phyloP scores from a whole-genome alignment of 2,797 vertebrate genomes.

The Tragelaphus eurycerus region DNA sequence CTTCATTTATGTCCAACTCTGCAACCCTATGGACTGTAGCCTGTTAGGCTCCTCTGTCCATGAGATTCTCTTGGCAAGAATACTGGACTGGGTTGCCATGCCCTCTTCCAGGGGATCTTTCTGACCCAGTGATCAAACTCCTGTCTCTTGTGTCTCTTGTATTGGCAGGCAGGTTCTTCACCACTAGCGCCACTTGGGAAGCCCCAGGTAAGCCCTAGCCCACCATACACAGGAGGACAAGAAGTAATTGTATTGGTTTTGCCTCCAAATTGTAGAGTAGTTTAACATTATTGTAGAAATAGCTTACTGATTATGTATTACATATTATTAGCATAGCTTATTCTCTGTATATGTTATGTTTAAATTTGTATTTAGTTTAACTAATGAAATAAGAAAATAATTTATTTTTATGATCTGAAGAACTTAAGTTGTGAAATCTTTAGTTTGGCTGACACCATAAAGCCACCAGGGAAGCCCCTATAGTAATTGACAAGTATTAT shows the following conservation, averaged over 20 bases:
- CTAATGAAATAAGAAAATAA: not conserved
- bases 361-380: not conserved
- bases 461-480: no score
- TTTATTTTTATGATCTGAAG: not conserved
- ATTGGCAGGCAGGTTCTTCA: not conserved
- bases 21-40: not conserved
- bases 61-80: not conserved
- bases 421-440: not conserved
- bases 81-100: not conserved
- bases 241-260: not conserved
- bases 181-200: not conserved
- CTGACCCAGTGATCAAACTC: not conserved
- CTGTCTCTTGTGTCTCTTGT: not conserved
- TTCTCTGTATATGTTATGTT: not conserved
- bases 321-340: not conserved
- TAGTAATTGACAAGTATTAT: not conserved
- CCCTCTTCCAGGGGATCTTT: not conserved
- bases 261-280: not conserved
- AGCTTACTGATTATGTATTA: not conserved
- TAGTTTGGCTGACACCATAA: not conserved
- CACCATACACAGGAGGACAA: not conserved
- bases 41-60: not conserved
- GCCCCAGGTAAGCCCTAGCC: not conserved
- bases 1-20: not conserved
- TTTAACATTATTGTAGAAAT: not conserved